phyloP scores from a whole-genome alignment of 2,113 vertebrate genomes.

The Poicephalus meyeri region DNA sequence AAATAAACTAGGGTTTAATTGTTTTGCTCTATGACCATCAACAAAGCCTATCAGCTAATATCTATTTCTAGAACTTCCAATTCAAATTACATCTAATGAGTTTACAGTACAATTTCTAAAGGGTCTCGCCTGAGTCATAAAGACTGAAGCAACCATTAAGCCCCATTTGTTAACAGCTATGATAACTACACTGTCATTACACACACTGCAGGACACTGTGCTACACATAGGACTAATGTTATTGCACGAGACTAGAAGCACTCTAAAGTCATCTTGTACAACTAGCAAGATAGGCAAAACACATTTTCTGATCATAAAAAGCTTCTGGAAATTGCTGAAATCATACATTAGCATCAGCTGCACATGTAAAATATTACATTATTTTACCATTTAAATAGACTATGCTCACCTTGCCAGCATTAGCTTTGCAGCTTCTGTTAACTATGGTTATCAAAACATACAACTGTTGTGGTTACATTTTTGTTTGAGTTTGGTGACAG shows the following conservation, averaged over 20 bases:
- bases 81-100: constrained; percentile 60
- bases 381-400: background rate
- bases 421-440: constrained; percentile 4
- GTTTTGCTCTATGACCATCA: constrained; percentile 14
- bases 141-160: constrained; percentile 51
- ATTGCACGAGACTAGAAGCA: constrained; percentile 44
- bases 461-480: background rate
- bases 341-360: constrained; percentile 16
- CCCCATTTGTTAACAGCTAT: constrained; percentile 56
- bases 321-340: background rate
- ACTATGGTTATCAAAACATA: background rate
- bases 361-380: background rate
- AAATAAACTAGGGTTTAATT: constrained; percentile 7
- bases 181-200: constrained; percentile 63
- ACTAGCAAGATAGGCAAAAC: constrained; percentile 37
- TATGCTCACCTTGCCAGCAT: background rate
- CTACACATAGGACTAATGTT: constrained; percentile 48
- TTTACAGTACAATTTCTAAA: constrained; percentile 65
- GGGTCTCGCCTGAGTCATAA: constrained; percentile 39
- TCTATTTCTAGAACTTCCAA: constrained; percentile 46
- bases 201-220: constrained; percentile 43
- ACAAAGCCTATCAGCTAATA: constrained; percentile 26
- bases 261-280: constrained; percentile 44
- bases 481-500: background rate
- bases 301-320: constrained; percentile 37